Conservation (phyloP, 1,140 invertebrate species). For the Psix sp. region DNA sequence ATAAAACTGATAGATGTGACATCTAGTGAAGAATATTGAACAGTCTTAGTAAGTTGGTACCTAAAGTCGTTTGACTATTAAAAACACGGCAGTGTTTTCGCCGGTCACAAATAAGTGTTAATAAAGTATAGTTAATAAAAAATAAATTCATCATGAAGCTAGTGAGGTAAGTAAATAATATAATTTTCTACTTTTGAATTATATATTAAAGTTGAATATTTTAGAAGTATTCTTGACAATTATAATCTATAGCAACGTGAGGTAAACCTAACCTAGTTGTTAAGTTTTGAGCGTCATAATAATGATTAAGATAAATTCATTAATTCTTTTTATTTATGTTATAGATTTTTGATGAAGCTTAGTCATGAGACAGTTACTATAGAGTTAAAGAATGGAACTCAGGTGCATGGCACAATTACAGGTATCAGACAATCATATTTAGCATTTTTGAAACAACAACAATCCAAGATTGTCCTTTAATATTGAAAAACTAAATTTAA, state of each 20-base stretch:
- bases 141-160: slow-evolving; percentile 46
- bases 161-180: slow-evolving; percentile 39
- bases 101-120: not conserved
- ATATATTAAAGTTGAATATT: not conserved
- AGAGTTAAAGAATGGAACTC: slow-evolving; percentile 99
- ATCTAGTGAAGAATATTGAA: not conserved
- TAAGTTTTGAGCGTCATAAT: slow-evolving; percentile 17
- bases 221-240: not conserved
- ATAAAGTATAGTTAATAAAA: not conserved
- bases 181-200: slow-evolving; percentile 3
- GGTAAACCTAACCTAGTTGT: slow-evolving; percentile 43
- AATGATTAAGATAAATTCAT: slow-evolving; percentile 1
- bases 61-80: not conserved
- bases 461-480: too few species aligned
- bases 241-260: slow-evolving; percentile 9
- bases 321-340: slow-evolving; percentile 46
- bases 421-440: too few species aligned
- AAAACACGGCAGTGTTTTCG: not conserved
- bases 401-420: slow-evolving; percentile 97
- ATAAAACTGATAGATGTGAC: too few species aligned
- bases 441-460: not conserved
- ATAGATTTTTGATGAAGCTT: slow-evolving; percentile 99
- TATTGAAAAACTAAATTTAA: too few species aligned
- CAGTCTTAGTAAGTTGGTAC: not conserved
- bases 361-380: slow-evolving; percentile 99